phyloP scores from a whole-genome alignment of 2,113 vertebrate species.

The Coptodon bakossiorum region DNA sequence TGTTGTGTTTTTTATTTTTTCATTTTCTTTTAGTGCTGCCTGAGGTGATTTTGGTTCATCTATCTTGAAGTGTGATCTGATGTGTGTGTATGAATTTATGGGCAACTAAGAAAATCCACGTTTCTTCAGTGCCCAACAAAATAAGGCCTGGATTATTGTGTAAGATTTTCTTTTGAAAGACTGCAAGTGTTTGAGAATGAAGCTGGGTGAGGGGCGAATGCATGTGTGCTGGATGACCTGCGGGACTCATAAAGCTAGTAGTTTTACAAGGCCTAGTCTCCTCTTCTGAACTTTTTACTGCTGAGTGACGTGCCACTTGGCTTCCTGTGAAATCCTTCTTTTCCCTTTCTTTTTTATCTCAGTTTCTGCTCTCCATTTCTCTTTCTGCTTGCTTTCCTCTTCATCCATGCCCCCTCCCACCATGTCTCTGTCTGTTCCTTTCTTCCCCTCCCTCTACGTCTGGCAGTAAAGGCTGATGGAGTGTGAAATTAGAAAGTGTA shows the following conservation, averaged over 20 bases:
- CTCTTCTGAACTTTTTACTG: constrained; percentile 45
- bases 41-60: background rate
- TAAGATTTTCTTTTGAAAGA: background rate
- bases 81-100: background rate
- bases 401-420: constrained; percentile 9
- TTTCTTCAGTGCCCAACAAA: background rate
- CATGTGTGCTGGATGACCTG: background rate
- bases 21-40: background rate
- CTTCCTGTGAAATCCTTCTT: constrained; percentile 16
- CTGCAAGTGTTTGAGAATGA: background rate
- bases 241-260: constrained; percentile 30
- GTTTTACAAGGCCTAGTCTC: constrained; percentile 36
- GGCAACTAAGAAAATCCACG: background rate
- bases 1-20: background rate
- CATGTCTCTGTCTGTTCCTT: constrained; percentile 35
- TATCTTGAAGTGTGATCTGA: background rate
- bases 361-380: constrained; percentile 36
- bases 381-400: constrained; percentile 35
- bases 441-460: constrained; percentile 39
- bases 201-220: background rate
- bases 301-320: constrained; percentile 31
- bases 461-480: constrained; percentile 70
- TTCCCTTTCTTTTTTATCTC: constrained; percentile 22
- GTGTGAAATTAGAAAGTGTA: constrained; percentile 75
- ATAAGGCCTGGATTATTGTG: background rate